phyloP scores from a whole-genome alignment of 1,140 invertebrate genomes.

The Drosophila melanogaster region Release_6_plus_ISO1_MT NC_004354.4:2748501-2749000 shows the following conservation, averaged over 20 bases:
- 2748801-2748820: slow-evolving; percentile 27
- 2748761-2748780: background rate
- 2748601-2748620: slow-evolving; percentile 47
- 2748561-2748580: slow-evolving; percentile 23
- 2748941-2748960: background rate
- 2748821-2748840: slow-evolving; percentile 25
- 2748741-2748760: slow-evolving; percentile 3
- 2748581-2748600: slow-evolving; percentile 47
- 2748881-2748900: background rate
- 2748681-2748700: slow-evolving; percentile 1
- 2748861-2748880: background rate
- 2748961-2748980: background rate
- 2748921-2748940: background rate
- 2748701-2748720: slow-evolving; percentile 11
- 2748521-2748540: background rate
- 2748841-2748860: background rate
- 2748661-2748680: slow-evolving; percentile 50
- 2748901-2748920: background rate
- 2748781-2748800: slow-evolving; percentile 23
- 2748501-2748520: slow-evolving; percentile 17
- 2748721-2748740: slow-evolving; percentile 27
- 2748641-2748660: slow-evolving; percentile 56
- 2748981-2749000: slow-evolving; percentile 5
- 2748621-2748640: slow-evolving; percentile 57
- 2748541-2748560: slow-evolving; percentile 5